phyloP scores from a whole-genome alignment of 2,888 invertebrate genomes.

The Neuroscelio doddi region DNA sequence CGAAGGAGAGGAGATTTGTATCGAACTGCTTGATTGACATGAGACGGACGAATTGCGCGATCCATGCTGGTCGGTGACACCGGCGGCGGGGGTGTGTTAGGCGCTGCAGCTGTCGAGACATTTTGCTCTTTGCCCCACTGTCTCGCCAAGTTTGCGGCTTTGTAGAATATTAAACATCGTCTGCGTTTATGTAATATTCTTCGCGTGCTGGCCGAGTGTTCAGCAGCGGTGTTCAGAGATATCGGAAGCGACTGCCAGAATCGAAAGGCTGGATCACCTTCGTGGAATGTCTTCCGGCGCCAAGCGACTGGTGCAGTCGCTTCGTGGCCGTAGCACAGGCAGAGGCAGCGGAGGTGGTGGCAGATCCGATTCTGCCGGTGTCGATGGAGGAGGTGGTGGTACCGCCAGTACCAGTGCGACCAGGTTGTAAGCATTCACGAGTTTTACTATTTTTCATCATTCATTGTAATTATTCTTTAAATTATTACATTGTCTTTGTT shows the following conservation, averaged over 20 bases:
- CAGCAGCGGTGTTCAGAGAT: conserved; percentile 29
- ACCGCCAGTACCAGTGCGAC: conserved; percentile 66
- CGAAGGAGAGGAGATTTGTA: no score
- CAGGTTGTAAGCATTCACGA: conserved; percentile 45
- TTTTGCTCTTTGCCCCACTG: conserved; percentile 9
- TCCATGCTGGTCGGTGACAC: conserved; percentile 48
- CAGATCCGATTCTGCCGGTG: conserved; percentile 52
- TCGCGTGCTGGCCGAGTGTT: conserved; percentile 24
- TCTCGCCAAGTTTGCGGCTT: neutral
- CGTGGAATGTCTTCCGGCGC: conserved; percentile 72
- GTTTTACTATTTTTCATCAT: neutral
- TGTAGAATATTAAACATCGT: neutral
- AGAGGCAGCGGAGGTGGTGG: conserved; percentile 51
- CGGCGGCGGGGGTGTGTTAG: conserved; percentile 46
- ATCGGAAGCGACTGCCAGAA: conserved; percentile 46
- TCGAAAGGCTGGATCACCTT: conserved; percentile 70
- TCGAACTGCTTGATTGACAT: conserved; percentile 12
- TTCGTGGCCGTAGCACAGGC: conserved; percentile 67
- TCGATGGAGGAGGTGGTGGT: conserved; percentile 59
- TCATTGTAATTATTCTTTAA: conserved; percentile 2
- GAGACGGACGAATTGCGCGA: conserved; percentile 16
- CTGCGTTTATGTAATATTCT: neutral
- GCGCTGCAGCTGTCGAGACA: conserved; percentile 37
- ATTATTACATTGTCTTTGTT: no score
- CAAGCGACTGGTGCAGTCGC: conserved; percentile 72